A percentile compares a stretch with the other conserved stretches of the same genome.
Conservation (phyloP, 2,888 invertebrate species). For the Dasysyrphus albostriatus region DNA sequence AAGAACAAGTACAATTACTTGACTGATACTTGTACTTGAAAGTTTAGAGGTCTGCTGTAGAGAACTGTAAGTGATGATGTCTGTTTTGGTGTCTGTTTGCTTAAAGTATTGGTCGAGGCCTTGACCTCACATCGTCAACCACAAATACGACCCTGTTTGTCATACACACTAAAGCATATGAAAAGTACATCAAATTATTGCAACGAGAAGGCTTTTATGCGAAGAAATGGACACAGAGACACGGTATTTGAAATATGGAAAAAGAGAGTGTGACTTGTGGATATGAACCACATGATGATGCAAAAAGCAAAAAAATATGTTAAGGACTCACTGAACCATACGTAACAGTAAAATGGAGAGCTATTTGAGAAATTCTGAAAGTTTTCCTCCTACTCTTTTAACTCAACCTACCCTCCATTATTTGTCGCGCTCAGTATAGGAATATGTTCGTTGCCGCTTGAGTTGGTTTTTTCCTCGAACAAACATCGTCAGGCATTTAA, state of each 20-base stretch:
- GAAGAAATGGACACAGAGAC: slow-evolving; percentile 31
- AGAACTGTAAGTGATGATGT: no score
- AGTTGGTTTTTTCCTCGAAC: slow-evolving; percentile 11
- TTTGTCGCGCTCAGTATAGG: slow-evolving; percentile 17
- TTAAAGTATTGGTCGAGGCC: background rate
- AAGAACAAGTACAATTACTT: no score
- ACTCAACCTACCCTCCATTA: background rate
- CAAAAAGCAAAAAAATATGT: slow-evolving; percentile 35
- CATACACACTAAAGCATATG: background rate
- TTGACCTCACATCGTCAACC: background rate
- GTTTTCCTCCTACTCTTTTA: background rate
- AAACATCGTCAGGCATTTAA: slow-evolving; percentile 36
- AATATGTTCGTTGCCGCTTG: background rate
- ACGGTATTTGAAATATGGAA: slow-evolving; percentile 18
- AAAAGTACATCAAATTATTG: slow-evolving; percentile 71
- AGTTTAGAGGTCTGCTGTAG: no score
- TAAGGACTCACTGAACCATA: slow-evolving; percentile 70
- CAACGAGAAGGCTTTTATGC: slow-evolving; percentile 15
- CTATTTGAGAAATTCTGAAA: slow-evolving; percentile 63
- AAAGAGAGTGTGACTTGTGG: slow-evolving; percentile 25
- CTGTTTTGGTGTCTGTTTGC: no score
- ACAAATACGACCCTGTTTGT: background rate
- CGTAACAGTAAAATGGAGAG: slow-evolving; percentile 66
- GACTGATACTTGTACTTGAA: no score
- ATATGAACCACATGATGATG: slow-evolving; percentile 7